Conservation (phyloP, 1,140 invertebrate species). For the Myzus persicae region DNA sequence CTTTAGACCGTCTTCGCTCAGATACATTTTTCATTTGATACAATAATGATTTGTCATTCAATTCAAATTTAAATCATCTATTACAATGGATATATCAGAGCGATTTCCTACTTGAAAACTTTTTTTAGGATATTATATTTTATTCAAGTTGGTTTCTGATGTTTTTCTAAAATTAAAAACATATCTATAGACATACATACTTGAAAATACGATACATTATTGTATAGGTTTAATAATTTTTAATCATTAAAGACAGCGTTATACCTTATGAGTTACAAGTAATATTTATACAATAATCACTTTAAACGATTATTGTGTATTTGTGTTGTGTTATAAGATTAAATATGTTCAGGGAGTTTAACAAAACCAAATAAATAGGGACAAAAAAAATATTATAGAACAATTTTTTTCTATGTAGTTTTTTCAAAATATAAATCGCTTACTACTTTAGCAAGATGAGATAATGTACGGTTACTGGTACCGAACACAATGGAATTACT, state of each 20-base stretch:
- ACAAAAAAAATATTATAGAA: background rate
- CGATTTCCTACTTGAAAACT: no score
- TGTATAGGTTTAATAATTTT: background rate
- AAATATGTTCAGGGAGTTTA: background rate
- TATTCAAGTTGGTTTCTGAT: background rate
- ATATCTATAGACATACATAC: no score
- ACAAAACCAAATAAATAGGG: background rate
- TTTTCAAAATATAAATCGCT: no score
- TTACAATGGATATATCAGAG: no score
- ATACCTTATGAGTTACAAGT: no score
- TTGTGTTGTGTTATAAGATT: background rate
- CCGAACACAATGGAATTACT: background rate
- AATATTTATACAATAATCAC: no score
- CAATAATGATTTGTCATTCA: no score
- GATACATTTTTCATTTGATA: no score
- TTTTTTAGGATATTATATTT: background rate
- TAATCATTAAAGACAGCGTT: no score
- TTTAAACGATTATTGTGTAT: background rate
- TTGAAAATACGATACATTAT: background rate
- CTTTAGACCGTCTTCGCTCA: no score
- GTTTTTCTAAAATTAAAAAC: background rate
- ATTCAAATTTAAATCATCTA: no score
- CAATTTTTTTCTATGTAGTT: background rate
- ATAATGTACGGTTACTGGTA: background rate
- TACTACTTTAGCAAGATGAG: background rate